Percentiles rank a stretch among this genome's conserved stretches.
These are phyloP conservation scores for Nephila pilipes DNA, from an alignment of 1,140 invertebrate species.

Conservation along the genomic window DNA sequence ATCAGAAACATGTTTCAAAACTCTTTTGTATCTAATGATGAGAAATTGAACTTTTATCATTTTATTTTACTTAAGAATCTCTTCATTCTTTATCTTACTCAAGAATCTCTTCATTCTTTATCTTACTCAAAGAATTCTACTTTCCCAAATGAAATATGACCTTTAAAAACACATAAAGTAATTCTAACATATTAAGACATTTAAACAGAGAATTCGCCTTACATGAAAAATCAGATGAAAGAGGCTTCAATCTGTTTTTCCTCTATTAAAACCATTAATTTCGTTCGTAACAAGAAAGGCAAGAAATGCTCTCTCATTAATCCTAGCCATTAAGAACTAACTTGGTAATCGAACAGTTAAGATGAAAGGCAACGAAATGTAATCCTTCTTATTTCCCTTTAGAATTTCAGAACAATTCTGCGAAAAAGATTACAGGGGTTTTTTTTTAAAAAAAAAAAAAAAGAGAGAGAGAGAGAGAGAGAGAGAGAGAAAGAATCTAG, in stretches of 20 bases:
- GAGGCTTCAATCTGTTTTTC: constrained; percentile 17
- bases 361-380: constrained; percentile 27
- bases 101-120: no score
- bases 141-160: not conserved
- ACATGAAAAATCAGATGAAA: constrained; percentile 20
- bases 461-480: not conserved
- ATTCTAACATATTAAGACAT: not conserved
- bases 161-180: not conserved
- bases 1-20: not conserved
- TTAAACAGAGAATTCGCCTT: not conserved
- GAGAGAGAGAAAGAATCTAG: not conserved
- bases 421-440: not conserved
- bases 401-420: constrained; percentile 20
- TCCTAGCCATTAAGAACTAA: constrained; percentile 40
- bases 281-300: constrained; percentile 9
- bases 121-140: not conserved
- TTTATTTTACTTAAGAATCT: not conserved
- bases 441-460: not conserved
- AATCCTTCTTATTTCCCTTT: constrained; percentile 44
- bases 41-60: not conserved
- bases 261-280: constrained; percentile 16
- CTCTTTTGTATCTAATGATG: not conserved
- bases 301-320: constrained; percentile 31
- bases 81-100: not conserved
- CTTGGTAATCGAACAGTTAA: constrained; percentile 33